Evolutionary conservation across 2,113 vertebrate genomes (phyloP), one percentile per base, ranked within the genome.

Genomic region (Vidua macroura): DNA sequence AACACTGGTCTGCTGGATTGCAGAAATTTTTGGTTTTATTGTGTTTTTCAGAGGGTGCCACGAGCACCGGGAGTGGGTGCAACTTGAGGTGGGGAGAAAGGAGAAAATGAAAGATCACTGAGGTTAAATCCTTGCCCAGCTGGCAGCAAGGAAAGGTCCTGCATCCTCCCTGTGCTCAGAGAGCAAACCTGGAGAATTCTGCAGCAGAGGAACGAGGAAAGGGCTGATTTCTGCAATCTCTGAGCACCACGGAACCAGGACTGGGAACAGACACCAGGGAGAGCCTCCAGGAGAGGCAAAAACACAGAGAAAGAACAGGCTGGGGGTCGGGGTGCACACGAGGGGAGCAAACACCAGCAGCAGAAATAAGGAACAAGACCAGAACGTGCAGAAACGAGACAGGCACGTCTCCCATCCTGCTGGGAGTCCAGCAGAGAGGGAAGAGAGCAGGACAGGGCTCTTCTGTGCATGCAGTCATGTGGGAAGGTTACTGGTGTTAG

Each of bases 401-500:
- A 88, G 85, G 33, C 53, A 46, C 24, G 52, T 41, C 83, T 95
- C 90, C 93, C 88, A 15, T n/a, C 60, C 83, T 63, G 66, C 96
- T 69, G 96, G 95, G 92, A 86, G 59, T 89, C 39, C 51, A 91
- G 85, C 96, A 73, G 63, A 92, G 92, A 92, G 76, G 81, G 64
- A 73, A 52, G 68, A 86, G 75, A 16, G 41, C 3, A 0, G 91
- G 44, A 44, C 83, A 64, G 74, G 63, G 56, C 60, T 66, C 96
- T 94, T 86, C 96, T 97, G 98, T 96, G 98, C 98, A 97, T 93
- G 96, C 97, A 97, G 84, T 79, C 95, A 97, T 41, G 78, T 81
- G 79, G 95, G 83, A 63, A 37, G 43, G 97, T 98, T 98, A 98
- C 39, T 97, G 70, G 88, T 95, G 98, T 98, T 98, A 98, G 98